phyloP scores from a whole-genome alignment of 2,113 vertebrate species.

The Spheniscus mendiculus region DNA sequence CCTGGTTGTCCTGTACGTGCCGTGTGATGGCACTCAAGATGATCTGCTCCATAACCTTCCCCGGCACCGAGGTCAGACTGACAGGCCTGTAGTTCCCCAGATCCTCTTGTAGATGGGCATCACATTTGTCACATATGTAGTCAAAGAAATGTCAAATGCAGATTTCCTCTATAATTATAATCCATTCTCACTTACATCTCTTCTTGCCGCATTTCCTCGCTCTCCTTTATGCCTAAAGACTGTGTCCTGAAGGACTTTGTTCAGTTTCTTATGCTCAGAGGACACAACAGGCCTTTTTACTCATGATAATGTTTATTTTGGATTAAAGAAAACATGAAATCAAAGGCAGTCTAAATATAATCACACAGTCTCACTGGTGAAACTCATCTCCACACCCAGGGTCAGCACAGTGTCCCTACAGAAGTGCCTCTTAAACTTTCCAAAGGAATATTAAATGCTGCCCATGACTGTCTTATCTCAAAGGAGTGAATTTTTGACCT shows the following conservation, averaged over 20 bases:
- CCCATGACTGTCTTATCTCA: not conserved
- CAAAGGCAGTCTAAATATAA: not conserved
- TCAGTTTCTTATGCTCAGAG: not conserved
- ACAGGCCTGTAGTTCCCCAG: too few species aligned
- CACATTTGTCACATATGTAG: not conserved
- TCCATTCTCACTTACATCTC: not conserved
- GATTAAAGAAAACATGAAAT: not conserved
- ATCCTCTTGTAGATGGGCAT: too few species aligned
- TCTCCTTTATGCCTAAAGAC: not conserved
- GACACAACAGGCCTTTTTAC: not conserved
- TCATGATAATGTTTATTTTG: slow-evolving; percentile 6
- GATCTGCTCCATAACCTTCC: too few species aligned
- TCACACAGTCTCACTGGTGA: not conserved
- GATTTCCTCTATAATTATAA: slow-evolving; percentile 11
- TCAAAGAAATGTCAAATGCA: slow-evolving; percentile 39
- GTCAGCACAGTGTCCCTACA: not conserved
- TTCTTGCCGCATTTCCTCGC: not conserved
- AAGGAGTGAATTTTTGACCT: not conserved
- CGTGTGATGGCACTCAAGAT: too few species aligned
- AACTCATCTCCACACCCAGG: not conserved
- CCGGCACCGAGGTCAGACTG: too few species aligned
- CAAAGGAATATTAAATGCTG: rapidly evolving
- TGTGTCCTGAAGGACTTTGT: slow-evolving; percentile 25
- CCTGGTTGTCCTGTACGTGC: too few species aligned
- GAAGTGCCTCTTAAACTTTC: not conserved